Conservation (phyloP, 2,888 invertebrate species). For the Hypomecis atomaria region DNA sequence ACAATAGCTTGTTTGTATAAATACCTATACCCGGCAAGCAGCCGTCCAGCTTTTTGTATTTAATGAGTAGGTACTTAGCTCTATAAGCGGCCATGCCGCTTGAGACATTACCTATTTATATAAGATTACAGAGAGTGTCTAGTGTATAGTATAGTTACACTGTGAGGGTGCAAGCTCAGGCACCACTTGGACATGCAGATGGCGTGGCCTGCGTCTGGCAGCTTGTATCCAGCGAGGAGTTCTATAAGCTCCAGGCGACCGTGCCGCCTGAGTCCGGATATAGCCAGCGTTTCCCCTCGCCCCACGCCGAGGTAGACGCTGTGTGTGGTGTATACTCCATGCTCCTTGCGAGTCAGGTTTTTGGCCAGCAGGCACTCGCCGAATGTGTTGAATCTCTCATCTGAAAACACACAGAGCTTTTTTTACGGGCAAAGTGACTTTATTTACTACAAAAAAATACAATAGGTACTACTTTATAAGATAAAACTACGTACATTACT, state of each 20-base stretch:
- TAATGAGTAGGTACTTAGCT: too few species aligned
- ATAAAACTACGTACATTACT: too few species aligned
- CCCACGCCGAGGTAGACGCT: slow-evolving; percentile 64
- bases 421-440: too few species aligned
- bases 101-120: too few species aligned
- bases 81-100: too few species aligned
- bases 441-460: too few species aligned
- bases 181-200: slow-evolving; percentile 64
- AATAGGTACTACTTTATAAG: too few species aligned
- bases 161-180: slow-evolving; percentile 51
- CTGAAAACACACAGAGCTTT: too few species aligned
- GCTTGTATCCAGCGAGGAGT: slow-evolving; percentile 60
- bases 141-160: slow-evolving; percentile 48
- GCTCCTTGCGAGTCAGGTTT: slow-evolving; percentile 50
- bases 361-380: slow-evolving; percentile 64
- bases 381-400: slow-evolving; percentile 54
- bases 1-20: too few species aligned
- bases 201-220: slow-evolving; percentile 56
- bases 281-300: slow-evolving; percentile 65
- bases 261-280: slow-evolving; percentile 64
- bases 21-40: too few species aligned
- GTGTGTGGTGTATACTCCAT: slow-evolving; percentile 49
- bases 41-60: too few species aligned
- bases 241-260: slow-evolving; percentile 62
- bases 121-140: too few species aligned